Evolutionary conservation across 2,113 vertebrate genomes (phyloP).

Genomic region (Hyaena hyaena): DNA sequence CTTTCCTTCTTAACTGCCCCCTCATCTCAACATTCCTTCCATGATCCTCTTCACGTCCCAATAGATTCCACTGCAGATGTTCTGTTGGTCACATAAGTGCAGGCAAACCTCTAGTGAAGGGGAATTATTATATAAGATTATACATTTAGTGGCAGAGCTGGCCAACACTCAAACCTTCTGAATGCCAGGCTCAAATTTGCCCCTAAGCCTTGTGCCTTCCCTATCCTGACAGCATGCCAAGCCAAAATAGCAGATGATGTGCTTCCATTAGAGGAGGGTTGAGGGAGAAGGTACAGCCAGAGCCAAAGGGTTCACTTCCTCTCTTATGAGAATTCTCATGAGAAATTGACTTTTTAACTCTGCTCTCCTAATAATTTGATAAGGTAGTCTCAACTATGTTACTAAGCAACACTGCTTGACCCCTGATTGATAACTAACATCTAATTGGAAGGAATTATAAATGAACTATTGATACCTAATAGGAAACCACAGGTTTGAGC

Average conservation of each 20-base stretch:
- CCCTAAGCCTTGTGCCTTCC: not conserved
- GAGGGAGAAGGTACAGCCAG: not conserved
- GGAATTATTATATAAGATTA: not conserved
- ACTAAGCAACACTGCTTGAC: constrained; percentile 1
- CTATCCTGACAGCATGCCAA: not conserved
- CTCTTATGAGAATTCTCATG: not conserved
- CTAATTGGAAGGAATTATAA: not conserved
- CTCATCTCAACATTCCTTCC: not conserved
- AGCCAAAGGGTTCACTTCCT: not conserved
- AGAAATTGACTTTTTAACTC: not conserved
- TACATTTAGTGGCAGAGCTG: not conserved
- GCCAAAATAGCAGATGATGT: not conserved
- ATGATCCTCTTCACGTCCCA: not conserved
- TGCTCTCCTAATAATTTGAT: not conserved
- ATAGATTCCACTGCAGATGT: not conserved
- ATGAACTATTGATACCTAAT: not conserved
- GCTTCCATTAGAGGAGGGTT: not conserved
- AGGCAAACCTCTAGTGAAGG: not conserved
- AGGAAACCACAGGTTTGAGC: not conserved
- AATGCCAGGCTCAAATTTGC: not conserved
- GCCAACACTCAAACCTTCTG: not conserved
- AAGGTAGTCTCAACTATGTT: not conserved
- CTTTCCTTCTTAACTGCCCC: not conserved
- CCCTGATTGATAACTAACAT: not conserved
- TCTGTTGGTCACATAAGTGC: not conserved